phyloP scores from a whole-genome alignment of 2,888 invertebrate species.

The Drosophila histrio region DNA sequence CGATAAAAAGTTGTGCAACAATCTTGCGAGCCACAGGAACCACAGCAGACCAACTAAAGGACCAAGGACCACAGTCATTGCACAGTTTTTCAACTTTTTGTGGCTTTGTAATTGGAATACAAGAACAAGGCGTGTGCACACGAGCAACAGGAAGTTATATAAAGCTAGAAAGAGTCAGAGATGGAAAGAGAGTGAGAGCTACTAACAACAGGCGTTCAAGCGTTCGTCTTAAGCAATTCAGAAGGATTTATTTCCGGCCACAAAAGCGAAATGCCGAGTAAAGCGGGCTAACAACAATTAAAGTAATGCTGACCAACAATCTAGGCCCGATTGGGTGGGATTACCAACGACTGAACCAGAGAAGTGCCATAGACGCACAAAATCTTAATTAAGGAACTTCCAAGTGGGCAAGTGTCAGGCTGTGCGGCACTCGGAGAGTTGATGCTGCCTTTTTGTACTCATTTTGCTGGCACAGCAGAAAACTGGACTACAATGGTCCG shows the following conservation, averaged over 20 bases:
- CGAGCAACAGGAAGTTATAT: constrained; percentile 58
- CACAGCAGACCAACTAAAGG: constrained; percentile 15
- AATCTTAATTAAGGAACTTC: constrained; percentile 81
- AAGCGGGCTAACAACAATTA: constrained; percentile 76
- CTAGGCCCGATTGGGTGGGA: constrained; percentile 53
- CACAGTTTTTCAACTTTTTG: constrained; percentile 79
- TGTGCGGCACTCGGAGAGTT: not conserved
- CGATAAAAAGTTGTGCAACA: constrained; percentile 79
- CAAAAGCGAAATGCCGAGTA: constrained; percentile 70
- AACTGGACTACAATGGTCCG: constrained; percentile 61
- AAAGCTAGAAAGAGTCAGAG: constrained; percentile 27
- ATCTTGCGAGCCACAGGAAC: constrained; percentile 47
- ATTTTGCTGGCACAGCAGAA: constrained; percentile 63
- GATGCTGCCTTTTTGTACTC: constrained; percentile 41
- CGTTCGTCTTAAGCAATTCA: constrained; percentile 74
- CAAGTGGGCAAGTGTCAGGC: constrained; percentile 60
- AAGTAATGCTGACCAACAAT: constrained; percentile 76
- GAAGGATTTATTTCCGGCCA: constrained; percentile 75
- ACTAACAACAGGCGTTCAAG: constrained; percentile 69
- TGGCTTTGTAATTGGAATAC: constrained; percentile 79
- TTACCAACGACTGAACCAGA: constrained; percentile 37
- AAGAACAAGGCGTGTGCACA: constrained; percentile 62
- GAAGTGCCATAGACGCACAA: constrained; percentile 67
- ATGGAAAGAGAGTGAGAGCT: not conserved
- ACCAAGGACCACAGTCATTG: constrained; percentile 66